phyloP scores from a whole-genome alignment of 2,113 vertebrate genomes.

The Hyaena hyaena region DNA sequence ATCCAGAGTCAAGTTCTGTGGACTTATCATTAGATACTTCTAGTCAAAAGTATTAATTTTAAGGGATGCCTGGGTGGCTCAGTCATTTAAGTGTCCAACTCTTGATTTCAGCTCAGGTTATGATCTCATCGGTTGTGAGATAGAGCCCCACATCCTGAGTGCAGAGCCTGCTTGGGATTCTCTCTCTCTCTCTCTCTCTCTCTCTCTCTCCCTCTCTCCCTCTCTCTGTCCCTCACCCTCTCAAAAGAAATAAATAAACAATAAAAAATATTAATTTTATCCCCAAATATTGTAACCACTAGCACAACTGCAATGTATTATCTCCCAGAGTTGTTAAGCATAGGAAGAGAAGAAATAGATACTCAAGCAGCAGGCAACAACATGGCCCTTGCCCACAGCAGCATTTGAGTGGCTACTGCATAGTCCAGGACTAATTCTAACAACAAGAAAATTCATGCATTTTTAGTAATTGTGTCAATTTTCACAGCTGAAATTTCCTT shows the following conservation, averaged over 20 bases:
- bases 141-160: too few relatives aligned
- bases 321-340: conserved; percentile 68
- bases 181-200: too few relatives aligned
- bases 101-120: too few relatives aligned
- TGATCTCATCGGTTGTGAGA: too few relatives aligned
- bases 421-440: conserved; percentile 82
- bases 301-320: conserved; percentile 74
- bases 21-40: conserved; percentile 79
- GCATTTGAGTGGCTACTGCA: conserved; percentile 81
- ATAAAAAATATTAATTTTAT: conserved; percentile 80
- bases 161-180: too few relatives aligned
- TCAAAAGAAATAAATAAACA: too few relatives aligned
- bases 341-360: conserved; percentile 54
- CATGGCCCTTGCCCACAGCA: conserved; percentile 80
- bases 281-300: conserved; percentile 80
- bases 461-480: conserved; percentile 85
- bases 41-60: conserved; percentile 82
- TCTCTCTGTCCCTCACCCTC: too few relatives aligned
- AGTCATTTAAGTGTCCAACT: too few relatives aligned
- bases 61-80: neutral
- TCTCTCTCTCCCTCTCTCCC: too few relatives aligned
- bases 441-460: conserved; percentile 87
- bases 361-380: conserved; percentile 86
- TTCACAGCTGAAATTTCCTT: conserved; percentile 88
- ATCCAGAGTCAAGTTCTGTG: conserved; percentile 73